Evolutionary conservation across 2,797 vertebrate genomes (phyloP), one percentile per base, ranked within the genome.

Genomic region (Pantherophis vulpinus): DNA sequence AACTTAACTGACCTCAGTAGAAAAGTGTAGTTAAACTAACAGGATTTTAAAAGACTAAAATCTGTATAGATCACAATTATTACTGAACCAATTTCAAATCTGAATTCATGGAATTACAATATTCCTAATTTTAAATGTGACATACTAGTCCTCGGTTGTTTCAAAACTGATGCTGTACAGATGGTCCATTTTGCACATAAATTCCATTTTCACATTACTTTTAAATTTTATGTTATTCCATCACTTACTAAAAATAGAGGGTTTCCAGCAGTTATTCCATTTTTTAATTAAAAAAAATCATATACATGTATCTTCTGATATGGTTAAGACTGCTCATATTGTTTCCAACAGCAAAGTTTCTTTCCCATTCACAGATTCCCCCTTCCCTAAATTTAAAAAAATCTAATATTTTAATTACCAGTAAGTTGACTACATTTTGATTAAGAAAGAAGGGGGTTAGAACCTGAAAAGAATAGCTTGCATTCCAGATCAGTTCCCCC

Each of bases 311-410:
- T 59, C 86, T 91, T 90, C 74, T 94, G 16, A 79, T 54, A 83
- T 60, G 37, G 74, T 93, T 91, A 94, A 95, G 89, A 18, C n/a
- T 93, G 66, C 94, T 95, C 96, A 94, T 93, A 92, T 94, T 95
- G 88, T 90, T 61, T 32, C 56, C 66, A 86, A 25, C 32, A n/a
- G 91, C 93, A 92, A 88, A 89, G 91, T 83, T 91, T 93, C 74
- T 51, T 93, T 91, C 94, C 93, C n/a, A 0, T 20, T 90, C 91
- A 94, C 32, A 92, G 87, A 95, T 56, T 70, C 51, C 23, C n/a
- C n/a, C 18, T 58, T 56, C 87, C 87, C 29, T 56, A 90, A 89
- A 25, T 59, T 56, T 59, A 5, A n/a, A 88, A 91, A 54, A 92
- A 93, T 93, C 90, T 87, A 94, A 90, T 74, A 54, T 92, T 87